Base-by-base conservation (phyloP, 2,888 invertebrate genomes). In the Lasioglossum figueresi region DNA sequence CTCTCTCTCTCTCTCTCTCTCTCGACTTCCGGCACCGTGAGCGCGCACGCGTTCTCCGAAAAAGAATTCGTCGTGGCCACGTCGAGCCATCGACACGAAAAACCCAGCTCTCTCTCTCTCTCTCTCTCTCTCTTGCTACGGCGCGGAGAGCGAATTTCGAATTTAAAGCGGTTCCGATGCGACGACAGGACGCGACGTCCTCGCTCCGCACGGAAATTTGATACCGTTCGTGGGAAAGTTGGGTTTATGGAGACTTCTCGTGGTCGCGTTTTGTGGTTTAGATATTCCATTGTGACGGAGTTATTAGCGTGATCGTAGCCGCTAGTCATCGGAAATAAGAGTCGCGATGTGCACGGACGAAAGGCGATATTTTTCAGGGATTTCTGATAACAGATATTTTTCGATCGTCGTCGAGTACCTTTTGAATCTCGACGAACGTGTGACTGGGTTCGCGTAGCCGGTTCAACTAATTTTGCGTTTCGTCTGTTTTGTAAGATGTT, bases 101-200 rank as follows among this genome's bases (percentile, higher is more conserved):
- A 63, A 63, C 19, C 27, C 31, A 45, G 37, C 43, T 66, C 59
- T 63, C 19, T 76, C 59, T 5, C 45, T 19, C 19, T 19, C 45
- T 48, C 45, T 16, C 16, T 45, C 45, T 19, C 19, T 48, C 2
- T 23, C 23, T 8, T 23, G 6, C 37, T 2, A 40, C 27, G n/a
- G 43, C 34, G 52, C 19, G 23, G 23, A 8, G 37, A 45, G 37
- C 45, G 82, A 70, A 73, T 82, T 76, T 52, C 16, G 48, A 31
- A 72, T 79, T 72, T 43, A 43, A 40, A 79, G 52, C 59, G 72
- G 43, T 72, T 72, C n/a, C 56, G 23, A 63, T 31, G 63, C 63
- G 31, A 63, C 63, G 63, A 63, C 31, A 31, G 63, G 31, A 63
- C 63, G 40, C 19, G 14, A 14, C 40, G 71, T 43, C 40, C 63